A percentile compares a stretch with the other conserved stretches of the same genome.
phyloP scores from a whole-genome alignment of 2,888 invertebrate species.

The Endomychus coccineus region DNA sequence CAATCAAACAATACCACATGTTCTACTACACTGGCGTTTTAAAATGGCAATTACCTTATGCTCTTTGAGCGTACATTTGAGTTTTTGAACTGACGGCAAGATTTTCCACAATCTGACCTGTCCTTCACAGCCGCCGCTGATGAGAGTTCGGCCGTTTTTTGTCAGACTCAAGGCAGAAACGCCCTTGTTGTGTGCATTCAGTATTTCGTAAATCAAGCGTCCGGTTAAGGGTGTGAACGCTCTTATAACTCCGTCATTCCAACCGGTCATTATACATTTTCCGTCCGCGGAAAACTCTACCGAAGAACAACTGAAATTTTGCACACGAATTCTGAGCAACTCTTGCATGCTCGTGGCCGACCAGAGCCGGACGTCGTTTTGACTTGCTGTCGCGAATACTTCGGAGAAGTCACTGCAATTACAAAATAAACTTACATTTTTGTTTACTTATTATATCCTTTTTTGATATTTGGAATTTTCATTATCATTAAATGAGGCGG shows the following conservation, averaged over 20 bases:
- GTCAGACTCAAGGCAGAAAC: conserved; percentile 76
- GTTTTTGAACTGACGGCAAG: conserved; percentile 55
- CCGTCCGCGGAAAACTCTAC: conserved; percentile 74
- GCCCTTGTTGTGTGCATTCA: conserved; percentile 85
- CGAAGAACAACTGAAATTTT: conserved; percentile 80
- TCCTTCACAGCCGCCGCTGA: conserved; percentile 91
- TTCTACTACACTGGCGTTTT: too few relatives aligned
- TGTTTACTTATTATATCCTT: too few relatives aligned
- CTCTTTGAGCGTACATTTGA: conserved; percentile 76
- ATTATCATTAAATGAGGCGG: too few relatives aligned
- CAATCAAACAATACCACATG: too few relatives aligned
- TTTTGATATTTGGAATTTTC: too few relatives aligned
- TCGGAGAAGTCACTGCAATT: conserved; percentile 64
- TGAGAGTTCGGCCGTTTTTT: conserved; percentile 59
- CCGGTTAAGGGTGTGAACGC: conserved; percentile 80
- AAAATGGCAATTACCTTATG: conserved; percentile 52
- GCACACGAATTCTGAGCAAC: conserved; percentile 72
- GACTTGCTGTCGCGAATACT: conserved; percentile 81
- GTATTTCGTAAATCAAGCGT: conserved; percentile 70
- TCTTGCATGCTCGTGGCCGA: conserved; percentile 67
- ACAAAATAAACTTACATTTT: too few relatives aligned
- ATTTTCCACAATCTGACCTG: conserved; percentile 79
- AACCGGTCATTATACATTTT: conserved; percentile 70
- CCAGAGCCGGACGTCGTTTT: conserved; percentile 84
- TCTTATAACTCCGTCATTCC: conserved; percentile 78